Evolutionary conservation across 2,888 invertebrate genomes (phyloP).

Genomic region (Drosophila lutescens): DNA sequence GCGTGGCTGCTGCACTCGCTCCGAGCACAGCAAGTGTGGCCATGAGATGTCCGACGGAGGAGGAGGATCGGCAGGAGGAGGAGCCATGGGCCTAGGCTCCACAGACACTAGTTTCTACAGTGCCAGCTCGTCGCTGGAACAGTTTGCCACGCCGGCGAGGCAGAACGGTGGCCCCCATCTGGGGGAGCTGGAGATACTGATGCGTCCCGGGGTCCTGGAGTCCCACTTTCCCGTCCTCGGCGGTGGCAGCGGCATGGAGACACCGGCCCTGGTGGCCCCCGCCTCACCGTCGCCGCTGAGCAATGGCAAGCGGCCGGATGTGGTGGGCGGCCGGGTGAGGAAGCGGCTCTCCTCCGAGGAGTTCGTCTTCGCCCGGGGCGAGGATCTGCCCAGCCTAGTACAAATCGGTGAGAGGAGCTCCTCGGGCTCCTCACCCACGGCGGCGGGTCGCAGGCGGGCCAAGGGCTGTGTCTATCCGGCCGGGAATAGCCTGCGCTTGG

Average conservation of each 20-base stretch:
- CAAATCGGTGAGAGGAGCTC: conserved; percentile 80
- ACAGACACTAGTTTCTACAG: conserved; percentile 84
- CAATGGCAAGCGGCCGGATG: conserved; percentile 55
- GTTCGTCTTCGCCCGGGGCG: conserved; percentile 83
- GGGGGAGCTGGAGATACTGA: conserved; percentile 51
- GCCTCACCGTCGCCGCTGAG: conserved; percentile 58
- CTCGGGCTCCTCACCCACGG: conserved; percentile 82
- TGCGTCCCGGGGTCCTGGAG: conserved; percentile 83
- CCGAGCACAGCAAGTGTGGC: conserved; percentile 74
- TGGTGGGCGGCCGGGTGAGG: conserved; percentile 75
- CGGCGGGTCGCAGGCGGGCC: conserved; percentile 86
- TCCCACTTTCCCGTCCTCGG: conserved; percentile 83
- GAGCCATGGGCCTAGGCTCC: conserved; percentile 62
- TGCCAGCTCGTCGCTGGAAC: conserved; percentile 83
- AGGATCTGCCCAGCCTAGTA: conserved; percentile 86
- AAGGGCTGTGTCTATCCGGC: conserved; percentile 87
- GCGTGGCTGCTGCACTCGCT: conserved; percentile 75
- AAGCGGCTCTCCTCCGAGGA: conserved; percentile 83
- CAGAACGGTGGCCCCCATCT: conserved; percentile 55
- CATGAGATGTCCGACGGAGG: conserved; percentile 4
- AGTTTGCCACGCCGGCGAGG: conserved; percentile 64
- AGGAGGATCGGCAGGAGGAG: background rate
- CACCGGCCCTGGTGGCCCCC: conserved; percentile 66
- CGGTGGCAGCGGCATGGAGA: conserved; percentile 44
- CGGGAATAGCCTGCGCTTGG: conserved; percentile 61